Conservation (phyloP, 2,888 invertebrate genomes). For the Octonoba sinensis region DNA sequence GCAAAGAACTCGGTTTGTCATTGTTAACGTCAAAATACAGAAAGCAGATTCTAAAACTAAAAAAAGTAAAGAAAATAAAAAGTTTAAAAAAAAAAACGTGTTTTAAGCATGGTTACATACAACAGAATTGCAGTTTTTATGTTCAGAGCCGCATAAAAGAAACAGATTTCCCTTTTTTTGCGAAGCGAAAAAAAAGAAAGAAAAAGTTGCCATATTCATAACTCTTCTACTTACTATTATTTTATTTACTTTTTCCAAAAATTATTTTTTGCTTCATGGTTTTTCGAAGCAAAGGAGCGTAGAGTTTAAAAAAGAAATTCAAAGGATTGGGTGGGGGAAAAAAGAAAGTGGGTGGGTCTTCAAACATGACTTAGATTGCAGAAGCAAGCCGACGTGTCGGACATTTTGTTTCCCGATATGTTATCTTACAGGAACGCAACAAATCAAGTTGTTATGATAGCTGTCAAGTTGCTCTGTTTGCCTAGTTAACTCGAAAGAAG, state of each 20-base stretch:
- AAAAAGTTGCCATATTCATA: constrained; percentile 50
- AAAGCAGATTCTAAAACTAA: constrained; percentile 37
- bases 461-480: no score
- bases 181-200: constrained; percentile 8
- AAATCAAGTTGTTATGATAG: no score
- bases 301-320: constrained; percentile 6
- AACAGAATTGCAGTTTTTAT: constrained; percentile 32
- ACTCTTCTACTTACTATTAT: constrained; percentile 28
- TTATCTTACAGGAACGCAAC: no score
- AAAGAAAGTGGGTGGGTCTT: no score
- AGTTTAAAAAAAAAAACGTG: background rate
- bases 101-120: constrained; percentile 30
- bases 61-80: background rate
- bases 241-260: constrained; percentile 37
- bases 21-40: constrained; percentile 52
- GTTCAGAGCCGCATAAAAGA: constrained; percentile 19
- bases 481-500: no score
- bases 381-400: no score
- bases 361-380: no score
- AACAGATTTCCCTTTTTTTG: constrained; percentile 45
- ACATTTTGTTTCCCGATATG: no score
- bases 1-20: constrained; percentile 40
- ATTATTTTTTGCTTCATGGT: constrained; percentile 4
- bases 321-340: background rate
- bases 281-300: constrained; percentile 6